phyloP scores from a whole-genome alignment of 2,113 vertebrate genomes.

The Clarias gariepinus region DNA sequence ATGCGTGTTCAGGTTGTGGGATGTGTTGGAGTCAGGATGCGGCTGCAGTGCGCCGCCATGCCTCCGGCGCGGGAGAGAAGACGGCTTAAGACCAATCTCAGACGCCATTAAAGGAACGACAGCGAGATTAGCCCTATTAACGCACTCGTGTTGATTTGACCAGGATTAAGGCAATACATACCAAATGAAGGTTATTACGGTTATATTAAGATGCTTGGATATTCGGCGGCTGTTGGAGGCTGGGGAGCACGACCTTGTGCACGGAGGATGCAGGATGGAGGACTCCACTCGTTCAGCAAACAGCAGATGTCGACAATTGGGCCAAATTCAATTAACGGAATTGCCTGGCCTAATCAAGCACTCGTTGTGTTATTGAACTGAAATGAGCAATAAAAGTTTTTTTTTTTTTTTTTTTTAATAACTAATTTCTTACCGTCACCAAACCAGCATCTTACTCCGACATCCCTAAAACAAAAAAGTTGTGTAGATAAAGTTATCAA shows the following conservation, averaged over 20 bases:
- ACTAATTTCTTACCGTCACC: neutral
- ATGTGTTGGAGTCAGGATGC: constrained; percentile 7
- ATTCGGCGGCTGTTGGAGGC: constrained; percentile 29
- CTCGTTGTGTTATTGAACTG: neutral
- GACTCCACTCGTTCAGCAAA: constrained; percentile 25
- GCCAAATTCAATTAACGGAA: constrained; percentile 23
- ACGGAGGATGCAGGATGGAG: constrained; percentile 8
- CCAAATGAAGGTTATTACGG: neutral
- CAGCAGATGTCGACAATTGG: constrained; percentile 53
- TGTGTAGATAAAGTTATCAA: neutral
- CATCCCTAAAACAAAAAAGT: neutral
- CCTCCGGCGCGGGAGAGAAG: constrained; percentile 9
- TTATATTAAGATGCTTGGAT: neutral
- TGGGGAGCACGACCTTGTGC: constrained; percentile 31
- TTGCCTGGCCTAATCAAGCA: neutral
- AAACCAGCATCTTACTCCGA: neutral
- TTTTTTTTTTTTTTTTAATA: no score
- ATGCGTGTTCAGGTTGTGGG: neutral
- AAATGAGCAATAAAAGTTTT: neutral
- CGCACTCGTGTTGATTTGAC: neutral
- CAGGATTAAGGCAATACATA: constrained; percentile 10
- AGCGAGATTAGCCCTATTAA: neutral
- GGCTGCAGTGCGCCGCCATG: constrained; percentile 43
- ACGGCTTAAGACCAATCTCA: constrained; percentile 30
- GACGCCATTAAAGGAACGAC: constrained; percentile 43